Conservation (phyloP, 2,113 vertebrate species). For the Callionymus lyra region DNA sequence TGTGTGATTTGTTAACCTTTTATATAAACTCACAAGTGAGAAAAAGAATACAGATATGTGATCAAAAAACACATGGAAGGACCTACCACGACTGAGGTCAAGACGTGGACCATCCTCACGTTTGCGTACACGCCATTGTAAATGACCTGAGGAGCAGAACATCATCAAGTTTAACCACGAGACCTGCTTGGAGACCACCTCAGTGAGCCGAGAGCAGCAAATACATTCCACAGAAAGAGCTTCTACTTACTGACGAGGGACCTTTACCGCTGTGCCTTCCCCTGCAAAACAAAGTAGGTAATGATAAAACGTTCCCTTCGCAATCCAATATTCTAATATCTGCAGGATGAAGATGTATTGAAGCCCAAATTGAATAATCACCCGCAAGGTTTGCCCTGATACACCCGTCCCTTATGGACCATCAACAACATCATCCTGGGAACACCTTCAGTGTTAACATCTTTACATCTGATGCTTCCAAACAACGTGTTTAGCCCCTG, state of each 20-base stretch:
- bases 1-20: too few relatives aligned
- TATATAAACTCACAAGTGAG: too few relatives aligned
- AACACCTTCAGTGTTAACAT: background rate
- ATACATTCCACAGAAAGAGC: too few relatives aligned
- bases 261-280: slow-evolving; percentile 92
- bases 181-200: too few relatives aligned
- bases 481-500: too few relatives aligned
- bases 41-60: background rate
- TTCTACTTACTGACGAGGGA: slow-evolving; percentile 76
- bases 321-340: too few relatives aligned
- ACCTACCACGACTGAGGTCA: slow-evolving; percentile 98
- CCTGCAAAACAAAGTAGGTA: slow-evolving; percentile 65
- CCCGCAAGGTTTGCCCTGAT: too few relatives aligned
- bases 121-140: slow-evolving; percentile 99
- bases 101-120: slow-evolving; percentile 98
- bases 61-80: slow-evolving; percentile 7
- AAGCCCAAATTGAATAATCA: too few relatives aligned
- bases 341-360: too few relatives aligned
- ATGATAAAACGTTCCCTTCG: slow-evolving; percentile 5
- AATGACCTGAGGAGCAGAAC: slow-evolving; percentile 75
- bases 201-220: too few relatives aligned
- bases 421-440: background rate
- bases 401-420: too few relatives aligned
- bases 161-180: too few relatives aligned
- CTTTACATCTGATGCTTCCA: background rate